phyloP scores from a whole-genome alignment of 2,113 vertebrate genomes.

The Psammodynastes pulverulentus region DNA sequence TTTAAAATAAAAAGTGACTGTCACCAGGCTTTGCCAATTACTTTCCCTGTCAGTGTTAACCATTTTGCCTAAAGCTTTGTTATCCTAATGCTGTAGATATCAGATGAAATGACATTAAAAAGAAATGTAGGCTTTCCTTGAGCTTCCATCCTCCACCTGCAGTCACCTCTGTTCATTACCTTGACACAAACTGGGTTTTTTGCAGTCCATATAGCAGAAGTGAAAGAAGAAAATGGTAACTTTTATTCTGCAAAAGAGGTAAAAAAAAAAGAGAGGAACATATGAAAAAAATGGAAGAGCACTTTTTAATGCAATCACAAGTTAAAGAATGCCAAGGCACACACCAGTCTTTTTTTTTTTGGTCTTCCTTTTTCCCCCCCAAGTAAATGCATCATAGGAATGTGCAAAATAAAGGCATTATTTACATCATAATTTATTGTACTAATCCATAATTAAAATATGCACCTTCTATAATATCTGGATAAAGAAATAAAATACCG shows the following conservation, averaged over 20 bases:
- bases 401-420: background rate
- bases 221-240: conserved; percentile 15
- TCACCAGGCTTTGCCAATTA: conserved; percentile 44
- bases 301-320: conserved; percentile 3
- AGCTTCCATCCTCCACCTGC: conserved; percentile 29
- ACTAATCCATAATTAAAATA: background rate
- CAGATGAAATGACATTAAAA: conserved; percentile 53
- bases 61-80: conserved; percentile 63
- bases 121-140: conserved; percentile 52
- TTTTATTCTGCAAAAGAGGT: conserved; percentile 38
- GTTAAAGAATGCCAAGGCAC: conserved; percentile 33
- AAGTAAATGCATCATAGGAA: background rate
- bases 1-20: conserved; percentile 42
- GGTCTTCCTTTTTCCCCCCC: background rate
- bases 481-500: conserved; percentile 37
- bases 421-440: background rate
- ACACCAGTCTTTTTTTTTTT: conserved; percentile 27
- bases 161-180: background rate
- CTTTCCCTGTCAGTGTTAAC: conserved; percentile 55
- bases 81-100: conserved; percentile 42
- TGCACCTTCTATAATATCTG: background rate
- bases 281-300: conserved; percentile 14
- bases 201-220: conserved; percentile 23
- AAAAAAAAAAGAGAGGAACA: background rate
- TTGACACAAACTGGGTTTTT: conserved; percentile 44